These are phyloP conservation scores for Choloepus didactylus DNA, from an alignment of 2,797 vertebrate species.

Conservation along the genomic window DNA sequence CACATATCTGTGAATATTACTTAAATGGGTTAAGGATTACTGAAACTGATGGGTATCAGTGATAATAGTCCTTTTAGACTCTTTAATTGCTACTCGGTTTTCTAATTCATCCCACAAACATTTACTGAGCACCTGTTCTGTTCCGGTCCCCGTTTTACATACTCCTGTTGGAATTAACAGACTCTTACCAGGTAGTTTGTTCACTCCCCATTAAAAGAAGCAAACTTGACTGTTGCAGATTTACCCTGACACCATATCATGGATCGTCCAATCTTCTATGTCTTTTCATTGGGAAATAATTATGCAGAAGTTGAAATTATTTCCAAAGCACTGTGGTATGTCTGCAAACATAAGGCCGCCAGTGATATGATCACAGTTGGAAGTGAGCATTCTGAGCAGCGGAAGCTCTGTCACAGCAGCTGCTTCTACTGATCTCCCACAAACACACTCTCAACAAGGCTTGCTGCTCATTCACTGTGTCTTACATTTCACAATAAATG, in stretches of 20 bases:
- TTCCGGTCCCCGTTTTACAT: not conserved
- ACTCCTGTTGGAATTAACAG: not conserved
- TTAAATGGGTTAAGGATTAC: not conserved
- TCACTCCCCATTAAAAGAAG: not conserved
- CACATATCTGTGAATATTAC: not conserved
- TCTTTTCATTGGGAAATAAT: constrained; percentile 66
- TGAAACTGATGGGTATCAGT: not conserved
- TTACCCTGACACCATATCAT: not conserved
- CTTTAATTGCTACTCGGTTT: not conserved
- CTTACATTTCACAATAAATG: constrained; percentile 64
- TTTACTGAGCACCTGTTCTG: not conserved
- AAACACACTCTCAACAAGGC: constrained; percentile 53
- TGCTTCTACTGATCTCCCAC: constrained; percentile 70
- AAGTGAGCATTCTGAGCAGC: constrained; percentile 70
- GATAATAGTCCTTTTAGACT: not conserved
- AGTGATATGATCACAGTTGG: constrained; percentile 73
- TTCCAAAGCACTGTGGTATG: constrained; percentile 81
- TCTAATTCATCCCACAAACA: not conserved
- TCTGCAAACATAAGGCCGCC: constrained; percentile 78
- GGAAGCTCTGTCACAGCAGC: constrained; percentile 37
- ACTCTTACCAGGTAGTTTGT: not conserved
- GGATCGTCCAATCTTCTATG: constrained; percentile 48
- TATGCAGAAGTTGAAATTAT: constrained; percentile 59
- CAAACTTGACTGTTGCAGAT: not conserved
- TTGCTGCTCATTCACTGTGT: constrained; percentile 44